These are phyloP conservation scores for Drosophila pectinifera DNA, from an alignment of 1,140 invertebrate species.

Conservation along the genomic window DNA sequence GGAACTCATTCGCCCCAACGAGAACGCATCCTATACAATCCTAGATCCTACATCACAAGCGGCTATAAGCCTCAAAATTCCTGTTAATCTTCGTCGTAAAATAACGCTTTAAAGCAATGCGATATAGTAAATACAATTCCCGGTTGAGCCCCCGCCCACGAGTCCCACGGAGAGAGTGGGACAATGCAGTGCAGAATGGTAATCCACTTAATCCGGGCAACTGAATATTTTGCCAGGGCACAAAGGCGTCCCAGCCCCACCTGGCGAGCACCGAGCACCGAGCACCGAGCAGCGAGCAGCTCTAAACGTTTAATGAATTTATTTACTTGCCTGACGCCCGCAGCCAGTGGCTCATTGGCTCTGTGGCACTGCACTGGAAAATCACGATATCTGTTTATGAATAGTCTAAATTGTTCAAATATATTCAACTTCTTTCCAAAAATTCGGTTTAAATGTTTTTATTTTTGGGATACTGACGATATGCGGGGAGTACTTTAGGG, in stretches of 20 bases:
- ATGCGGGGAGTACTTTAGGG: too few species aligned
- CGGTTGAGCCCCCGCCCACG: background rate
- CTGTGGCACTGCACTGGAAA: constrained; percentile 34
- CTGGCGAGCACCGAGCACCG: constrained; percentile 62
- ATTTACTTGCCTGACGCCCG: constrained; percentile 52
- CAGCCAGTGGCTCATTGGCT: constrained; percentile 46
- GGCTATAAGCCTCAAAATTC: constrained; percentile 28
- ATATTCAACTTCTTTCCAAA: background rate
- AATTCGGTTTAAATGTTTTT: background rate
- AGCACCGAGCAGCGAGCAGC: too few species aligned
- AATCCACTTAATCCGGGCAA: constrained; percentile 69
- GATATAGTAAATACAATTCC: constrained; percentile 4
- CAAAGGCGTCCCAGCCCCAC: constrained; percentile 33
- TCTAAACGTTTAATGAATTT: constrained; percentile 80
- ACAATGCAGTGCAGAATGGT: constrained; percentile 47
- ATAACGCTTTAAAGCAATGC: constrained; percentile 6
- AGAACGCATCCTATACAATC: background rate
- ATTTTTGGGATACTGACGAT: too few species aligned
- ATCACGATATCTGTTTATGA: background rate
- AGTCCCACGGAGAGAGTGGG: constrained; percentile 14
- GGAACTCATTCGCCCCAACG: constrained; percentile 3
- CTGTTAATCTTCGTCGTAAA: constrained; percentile 18
- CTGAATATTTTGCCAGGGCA: constrained; percentile 58
- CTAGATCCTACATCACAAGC: background rate
- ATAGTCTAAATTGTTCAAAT: constrained; percentile 33